Base-by-base conservation (phyloP, 1,140 invertebrate genomes). In the Bombus consobrinus region DNA sequence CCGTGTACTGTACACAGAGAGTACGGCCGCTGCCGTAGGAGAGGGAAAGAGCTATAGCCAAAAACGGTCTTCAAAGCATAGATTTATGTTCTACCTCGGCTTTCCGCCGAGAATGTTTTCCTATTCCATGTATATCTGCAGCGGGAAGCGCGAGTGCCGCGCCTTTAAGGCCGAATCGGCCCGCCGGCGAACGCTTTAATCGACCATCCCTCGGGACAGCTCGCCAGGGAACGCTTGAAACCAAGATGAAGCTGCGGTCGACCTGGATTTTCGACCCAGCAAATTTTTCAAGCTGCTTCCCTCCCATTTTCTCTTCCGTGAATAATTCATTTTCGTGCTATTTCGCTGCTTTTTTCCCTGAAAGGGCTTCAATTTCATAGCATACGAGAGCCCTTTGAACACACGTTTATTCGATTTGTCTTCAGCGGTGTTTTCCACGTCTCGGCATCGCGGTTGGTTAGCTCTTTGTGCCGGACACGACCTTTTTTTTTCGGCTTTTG, bases 11-110 rank as follows among this genome's bases (percentile, higher is more conserved):
- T 10, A 25, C 64, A 66, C 47, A 15, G 37, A 64, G 53, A 66
- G 47, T 18, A 22, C 47, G 18, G 15, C 47, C 18, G 47, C 47
- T 6, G 18, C 47, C 18, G 47, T 53, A 53, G 10, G 22, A 71
- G 69, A 59, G 72, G n/a, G 47, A 28, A 22, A 53, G 39, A 68
- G 41, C 18, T 5, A 68, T 15, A 34, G 57, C 71, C 78, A 77
- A 83, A 89, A 90, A 77, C 62, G 43, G 74, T 77, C 69, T 86
- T 89, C 87, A 89, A 88, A 89, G 88, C 83, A 77, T 72, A 88
- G 88, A 89, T 85, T 86, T 84, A 84, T 76, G 76, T 84, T 84
- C 68, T 15, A 28, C 13, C 59, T 32, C 34, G 53, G 68, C 68
- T 79, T 37, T 72, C 53, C 83, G 37, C 25, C 76, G 76, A 62